Base-by-base conservation (phyloP, 2,888 invertebrate species). In the Linnaemya tessellans region DNA sequence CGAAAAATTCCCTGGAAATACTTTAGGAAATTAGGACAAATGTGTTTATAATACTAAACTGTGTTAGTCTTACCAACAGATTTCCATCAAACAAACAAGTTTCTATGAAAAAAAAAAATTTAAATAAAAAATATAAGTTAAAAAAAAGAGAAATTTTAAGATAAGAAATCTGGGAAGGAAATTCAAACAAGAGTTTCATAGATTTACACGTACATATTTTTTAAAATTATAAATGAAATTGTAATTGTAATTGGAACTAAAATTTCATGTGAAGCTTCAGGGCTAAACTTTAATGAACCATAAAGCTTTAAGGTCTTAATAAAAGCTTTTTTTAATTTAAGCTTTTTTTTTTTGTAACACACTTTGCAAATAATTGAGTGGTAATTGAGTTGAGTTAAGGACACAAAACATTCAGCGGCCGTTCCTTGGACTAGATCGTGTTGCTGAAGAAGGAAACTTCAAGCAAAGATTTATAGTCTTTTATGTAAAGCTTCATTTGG, bases 21-120 rank as follows among this genome's bases (percentile, higher is more conserved):
- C 43, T 79, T 77, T 35, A 41, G 49, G 65, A 82, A 82, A 82
- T 73, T 83, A 54, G 83, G 73, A 62, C 83, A 83, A 83, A 74
- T 68, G 25, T 68, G 11, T 78, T 49, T 5, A 5, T n/a, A 38
- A 11, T 60, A 11, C 3, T 30, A 18, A 38, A 18, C 4, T 30
- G 56, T 58, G 58, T 15, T 54, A 38, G 9, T 58, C 0, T 73
- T 65, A 13, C 9, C 11, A 25, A 13, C 4, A 51, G 49, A 79
- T 75, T 54, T 75, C 51, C 13, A 22, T 54, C 41, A 35, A 64
- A 75, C 49, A 49, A 20, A 75, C 49, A 49, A 20, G 4, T 51
- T 51, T 20, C 20, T 51, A 51, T 20, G 8, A 20, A 51, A 51
- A 20, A 1, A 51, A 20, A 3, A 20, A n/a, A n/a, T n/a, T n/a